Base-by-base conservation (phyloP, 2,113 vertebrate genomes). In the Nesogale talazaci region DNA sequence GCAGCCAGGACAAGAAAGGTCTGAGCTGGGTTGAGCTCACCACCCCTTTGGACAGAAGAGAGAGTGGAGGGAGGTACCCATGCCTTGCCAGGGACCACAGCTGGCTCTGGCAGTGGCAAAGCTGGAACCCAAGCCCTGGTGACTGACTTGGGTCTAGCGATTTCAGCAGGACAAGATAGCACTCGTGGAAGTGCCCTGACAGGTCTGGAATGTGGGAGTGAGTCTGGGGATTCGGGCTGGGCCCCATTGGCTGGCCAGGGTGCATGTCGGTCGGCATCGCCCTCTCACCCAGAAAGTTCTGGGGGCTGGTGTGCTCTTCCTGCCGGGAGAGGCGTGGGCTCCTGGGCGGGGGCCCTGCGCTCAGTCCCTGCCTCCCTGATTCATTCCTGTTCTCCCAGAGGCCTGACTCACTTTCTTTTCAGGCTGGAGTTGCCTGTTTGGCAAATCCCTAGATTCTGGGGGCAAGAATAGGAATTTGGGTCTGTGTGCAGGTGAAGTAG, bases 321-420 rank as follows among this genome's bases (percentile, higher is more conserved):
- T 79, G 93, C 82, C 92, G 89, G 88, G 91, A 97, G 95, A 94
- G 91, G 87, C 57, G 70, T 29, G 20, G 84, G 84, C 74, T 82
- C 81, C 85, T 94, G 95, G 96, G 96, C 93, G 94, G 94, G 81
- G 82, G 34, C 95, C 78, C 29, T 29, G 2, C 10, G 4, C 57
- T 76, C 91, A 40, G 65, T 83, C 82, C 85, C 91, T 93, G 92
- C 93, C 95, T 94, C 31, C 91, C 90, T 96, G 96, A 95, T 95
- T 96, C 96, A 96, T 93, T 78, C 76, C 79, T 86, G 67, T 40
- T 94, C 90, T 94, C 69, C 86, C 63, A 89, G 92, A 10, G 25
- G 52, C 83, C 88, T 97, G 95, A 96, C 94, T 96, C 94, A 97
- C 79, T 92, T 91, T 96, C 94, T 95, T 96, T 81, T 92, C 93